Evolutionary conservation across 2,113 vertebrate genomes (phyloP).

Genomic region (Parus major): DNA sequence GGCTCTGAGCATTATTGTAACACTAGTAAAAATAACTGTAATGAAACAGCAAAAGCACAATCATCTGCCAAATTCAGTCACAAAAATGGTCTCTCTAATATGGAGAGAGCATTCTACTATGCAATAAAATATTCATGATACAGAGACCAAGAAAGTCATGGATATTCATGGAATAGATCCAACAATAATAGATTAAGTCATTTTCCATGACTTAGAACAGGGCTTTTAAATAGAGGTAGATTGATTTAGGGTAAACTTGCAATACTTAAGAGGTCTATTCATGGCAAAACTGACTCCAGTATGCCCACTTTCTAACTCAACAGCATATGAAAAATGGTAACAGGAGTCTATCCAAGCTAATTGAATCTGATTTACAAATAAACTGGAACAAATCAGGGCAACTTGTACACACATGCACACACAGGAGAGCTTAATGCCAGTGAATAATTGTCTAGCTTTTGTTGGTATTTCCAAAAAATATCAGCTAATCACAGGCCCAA

Average conservation of each 20-base stretch:
- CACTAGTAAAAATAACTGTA: slow-evolving; percentile 16
- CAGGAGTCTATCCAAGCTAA: neutral
- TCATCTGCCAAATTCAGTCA: slow-evolving; percentile 31
- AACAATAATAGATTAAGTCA: slow-evolving; percentile 50
- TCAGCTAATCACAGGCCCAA: neutral
- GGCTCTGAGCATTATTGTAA: neutral
- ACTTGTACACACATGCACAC: neutral
- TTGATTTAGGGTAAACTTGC: neutral
- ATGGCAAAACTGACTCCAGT: neutral
- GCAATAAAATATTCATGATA: slow-evolving; percentile 53
- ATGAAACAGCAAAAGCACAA: slow-evolving; percentile 29
- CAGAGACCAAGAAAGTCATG: slow-evolving; percentile 19
- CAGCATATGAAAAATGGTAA: neutral
- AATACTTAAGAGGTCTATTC: neutral
- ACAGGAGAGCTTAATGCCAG: neutral
- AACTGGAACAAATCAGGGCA: neutral
- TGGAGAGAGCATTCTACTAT: neutral
- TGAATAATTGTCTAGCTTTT: neutral
- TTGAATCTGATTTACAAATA: slow-evolving; percentile 10
- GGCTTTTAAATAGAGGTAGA: neutral
- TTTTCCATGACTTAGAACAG: neutral
- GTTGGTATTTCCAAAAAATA: neutral
- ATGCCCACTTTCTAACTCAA: neutral
- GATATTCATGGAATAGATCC: slow-evolving; percentile 48
- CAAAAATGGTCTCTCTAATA: slow-evolving; percentile 1